Evolutionary conservation across 2,797 vertebrate genomes (phyloP).

Genomic region (Lepus oiostolus): DNA sequence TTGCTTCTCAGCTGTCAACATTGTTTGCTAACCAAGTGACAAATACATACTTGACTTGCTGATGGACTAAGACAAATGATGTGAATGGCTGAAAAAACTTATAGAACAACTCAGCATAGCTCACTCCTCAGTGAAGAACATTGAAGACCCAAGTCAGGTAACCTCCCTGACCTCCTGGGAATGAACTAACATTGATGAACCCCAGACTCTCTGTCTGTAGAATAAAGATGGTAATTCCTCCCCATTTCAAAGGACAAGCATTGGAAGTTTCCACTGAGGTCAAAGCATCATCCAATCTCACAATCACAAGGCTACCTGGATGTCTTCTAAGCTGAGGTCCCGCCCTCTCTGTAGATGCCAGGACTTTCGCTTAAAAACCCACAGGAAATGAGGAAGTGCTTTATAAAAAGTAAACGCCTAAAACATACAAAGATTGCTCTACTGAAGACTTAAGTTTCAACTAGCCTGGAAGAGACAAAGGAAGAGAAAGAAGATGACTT

Average conservation of each 20-base stretch:
- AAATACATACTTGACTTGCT: fast-evolving
- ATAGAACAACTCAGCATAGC: not conserved
- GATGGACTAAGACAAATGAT: not conserved
- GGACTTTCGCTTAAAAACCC: not conserved
- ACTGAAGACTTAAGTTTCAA: not conserved
- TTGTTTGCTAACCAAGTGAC: not conserved
- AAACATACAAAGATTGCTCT: not conserved
- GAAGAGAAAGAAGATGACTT: not conserved
- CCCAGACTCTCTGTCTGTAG: not conserved
- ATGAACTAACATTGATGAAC: not conserved
- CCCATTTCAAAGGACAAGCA: not conserved
- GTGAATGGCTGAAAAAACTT: not conserved
- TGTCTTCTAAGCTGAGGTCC: not conserved
- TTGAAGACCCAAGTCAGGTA: not conserved
- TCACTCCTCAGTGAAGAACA: not conserved
- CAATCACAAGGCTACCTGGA: not conserved
- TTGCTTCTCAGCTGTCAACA: constrained; percentile 24
- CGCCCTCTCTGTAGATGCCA: not conserved
- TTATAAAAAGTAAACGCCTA: not conserved
- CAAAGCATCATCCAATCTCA: not conserved
- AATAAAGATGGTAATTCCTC: not conserved
- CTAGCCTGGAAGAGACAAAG: not conserved
- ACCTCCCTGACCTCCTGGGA: not conserved
- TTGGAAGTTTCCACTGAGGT: not conserved
- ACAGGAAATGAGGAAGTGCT: not conserved